A percentile compares a stretch with the other conserved stretches of the same genome.
Conservation (phyloP, 1,140 invertebrate species). For the Eubasilissa regina region DNA sequence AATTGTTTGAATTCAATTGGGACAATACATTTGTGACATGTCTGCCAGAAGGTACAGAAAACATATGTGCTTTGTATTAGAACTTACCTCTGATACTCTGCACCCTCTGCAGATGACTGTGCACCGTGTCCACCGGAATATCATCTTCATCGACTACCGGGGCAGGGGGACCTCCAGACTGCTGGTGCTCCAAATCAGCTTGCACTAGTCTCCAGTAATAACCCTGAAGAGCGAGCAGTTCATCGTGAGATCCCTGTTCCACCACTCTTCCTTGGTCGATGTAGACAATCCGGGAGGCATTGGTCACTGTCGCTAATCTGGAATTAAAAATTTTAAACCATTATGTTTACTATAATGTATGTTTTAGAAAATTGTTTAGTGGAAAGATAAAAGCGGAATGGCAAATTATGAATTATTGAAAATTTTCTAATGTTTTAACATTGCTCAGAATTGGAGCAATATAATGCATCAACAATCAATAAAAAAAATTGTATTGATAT, state of each 20-base stretch:
- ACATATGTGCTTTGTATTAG: too few species aligned
- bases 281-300: conserved; percentile 86
- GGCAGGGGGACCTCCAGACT: conserved; percentile 55
- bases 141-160: conserved; percentile 57
- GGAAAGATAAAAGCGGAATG: too few species aligned
- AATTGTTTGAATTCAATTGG: too few species aligned
- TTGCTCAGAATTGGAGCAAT: too few species aligned
- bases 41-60: too few species aligned
- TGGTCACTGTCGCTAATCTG: conserved; percentile 85
- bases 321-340: conserved; percentile 12
- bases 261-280: conserved; percentile 81
- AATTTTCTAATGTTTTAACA: too few species aligned
- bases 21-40: too few species aligned
- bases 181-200: conserved; percentile 47
- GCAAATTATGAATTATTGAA: too few species aligned
- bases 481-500: too few species aligned
- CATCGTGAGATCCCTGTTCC: conserved; percentile 86
- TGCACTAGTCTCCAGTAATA: conserved; percentile 80
- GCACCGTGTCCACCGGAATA: background rate
- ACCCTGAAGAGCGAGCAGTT: conserved; percentile 81
- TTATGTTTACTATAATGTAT: too few species aligned
- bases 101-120: conserved; percentile 24
- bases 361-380: too few species aligned
- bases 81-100: conserved; percentile 45
- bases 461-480: too few species aligned